Base-by-base conservation (phyloP, 1,140 invertebrate species). In the Nasonia giraulti region DNA sequence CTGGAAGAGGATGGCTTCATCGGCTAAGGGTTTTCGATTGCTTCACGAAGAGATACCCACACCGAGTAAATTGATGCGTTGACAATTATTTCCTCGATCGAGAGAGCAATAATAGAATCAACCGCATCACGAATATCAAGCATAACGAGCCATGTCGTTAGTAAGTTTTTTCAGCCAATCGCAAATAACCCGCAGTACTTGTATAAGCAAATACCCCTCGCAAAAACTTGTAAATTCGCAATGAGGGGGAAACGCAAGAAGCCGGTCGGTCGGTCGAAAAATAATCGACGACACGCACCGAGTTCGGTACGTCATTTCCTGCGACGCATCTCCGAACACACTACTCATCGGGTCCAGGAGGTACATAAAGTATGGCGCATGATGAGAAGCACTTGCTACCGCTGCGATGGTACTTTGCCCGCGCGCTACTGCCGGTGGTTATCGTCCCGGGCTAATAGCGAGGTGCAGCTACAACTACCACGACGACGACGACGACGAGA, bases 381-480 rank as follows among this genome's bases (percentile, higher is more conserved):
- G 86, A 86, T 87, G 86, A 88, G 87, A 86, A 84, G 87, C 83
- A 89, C 84, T 90, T 89, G 90, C 89, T 89, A 90, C 89, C 80
- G 87, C 88, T 83, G 62, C 47, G 33, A 80, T 79, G 50, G 77
- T 69, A 27, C 55, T 55, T 40, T 62, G 31, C 17, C 12, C 40
- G 40, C 33, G 40, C 33, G 33, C 31, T n/a, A 40, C 37, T 40
- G 47, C 14, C 2, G 11, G 85, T 87, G 79, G 88, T 90, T 90
- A 90, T 89, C 89, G 87, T 87, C 87, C 85, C 85, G 80, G 86
- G 87, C 87, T 90, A 91, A 90, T 90, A 90, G 87, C 80, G 87
- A 90, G 87, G 86, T 87, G 80, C 85, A 84, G 83, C 85, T 89
- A 86, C 88, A 84, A 87, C 76, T 87, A 86, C 86, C 86, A 88